A percentile compares a stretch with the other conserved stretches of the same genome.
Evolutionary conservation across 2,888 invertebrate species (phyloP).

Genomic region (Andricus quercusramuli): DNA sequence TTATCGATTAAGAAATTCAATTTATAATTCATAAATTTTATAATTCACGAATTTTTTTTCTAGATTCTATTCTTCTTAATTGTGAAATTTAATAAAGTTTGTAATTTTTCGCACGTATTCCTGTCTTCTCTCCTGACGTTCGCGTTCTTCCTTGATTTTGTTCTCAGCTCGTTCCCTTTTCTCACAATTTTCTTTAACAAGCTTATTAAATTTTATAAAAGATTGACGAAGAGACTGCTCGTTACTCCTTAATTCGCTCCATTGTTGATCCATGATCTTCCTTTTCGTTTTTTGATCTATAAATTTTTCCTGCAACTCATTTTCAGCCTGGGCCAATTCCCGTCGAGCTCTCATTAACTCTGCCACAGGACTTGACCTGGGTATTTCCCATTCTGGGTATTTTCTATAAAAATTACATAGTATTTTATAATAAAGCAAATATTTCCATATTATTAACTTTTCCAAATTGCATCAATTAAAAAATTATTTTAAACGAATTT

Average conservation of each 20-base stretch:
- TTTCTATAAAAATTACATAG: constrained; percentile 43
- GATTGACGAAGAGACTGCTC: constrained; percentile 81
- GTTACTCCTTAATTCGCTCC: constrained; percentile 81
- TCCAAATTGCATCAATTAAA: no score
- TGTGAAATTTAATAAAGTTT: neutral
- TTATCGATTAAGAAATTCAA: neutral
- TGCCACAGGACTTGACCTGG: constrained; percentile 81
- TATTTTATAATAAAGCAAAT: neutral
- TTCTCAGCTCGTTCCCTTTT: constrained; percentile 83
- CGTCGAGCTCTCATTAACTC: constrained; percentile 81
- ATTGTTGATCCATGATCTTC: constrained; percentile 79
- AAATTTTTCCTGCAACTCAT: constrained; percentile 79
- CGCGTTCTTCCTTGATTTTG: constrained; percentile 81
- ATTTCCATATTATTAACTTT: no score
- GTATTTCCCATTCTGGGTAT: constrained; percentile 83
- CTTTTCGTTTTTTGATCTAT: constrained; percentile 78
- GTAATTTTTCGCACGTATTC: neutral
- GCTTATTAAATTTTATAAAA: constrained; percentile 83
- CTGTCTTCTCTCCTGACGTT: constrained; percentile 72
- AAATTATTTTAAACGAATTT: no score
- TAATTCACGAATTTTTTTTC: no score
- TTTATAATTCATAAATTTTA: neutral
- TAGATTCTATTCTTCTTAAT: neutral
- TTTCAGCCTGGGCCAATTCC: constrained; percentile 80
- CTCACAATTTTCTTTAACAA: constrained; percentile 84